A percentile compares a stretch with the other conserved stretches of the same genome.
These are phyloP conservation scores for Podabrus alpinus DNA, from an alignment of 2,888 invertebrate species.

Conservation along the genomic window DNA sequence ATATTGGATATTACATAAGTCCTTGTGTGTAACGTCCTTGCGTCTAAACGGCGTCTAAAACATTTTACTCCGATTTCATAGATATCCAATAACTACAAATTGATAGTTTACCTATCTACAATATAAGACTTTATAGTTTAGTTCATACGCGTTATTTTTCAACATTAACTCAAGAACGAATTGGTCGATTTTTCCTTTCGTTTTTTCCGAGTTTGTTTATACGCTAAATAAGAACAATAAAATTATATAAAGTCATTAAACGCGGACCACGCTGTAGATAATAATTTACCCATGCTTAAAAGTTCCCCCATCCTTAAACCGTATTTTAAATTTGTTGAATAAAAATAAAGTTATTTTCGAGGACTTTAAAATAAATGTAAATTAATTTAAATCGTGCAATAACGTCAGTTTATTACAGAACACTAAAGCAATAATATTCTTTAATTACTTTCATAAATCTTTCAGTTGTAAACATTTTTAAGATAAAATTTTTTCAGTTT, in stretches of 20 bases:
- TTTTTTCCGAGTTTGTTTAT: too few relatives aligned
- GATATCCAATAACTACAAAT: too few relatives aligned
- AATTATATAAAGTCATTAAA: background rate
- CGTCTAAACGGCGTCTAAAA: too few relatives aligned
- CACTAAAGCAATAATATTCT: background rate
- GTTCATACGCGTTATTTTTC: too few relatives aligned
- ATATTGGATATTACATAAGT: too few relatives aligned
- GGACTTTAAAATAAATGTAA: background rate
- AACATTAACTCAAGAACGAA: too few relatives aligned
- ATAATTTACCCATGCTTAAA: background rate
- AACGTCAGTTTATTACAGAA: background rate
- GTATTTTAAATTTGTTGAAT: background rate
- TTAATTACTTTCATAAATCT: background rate
- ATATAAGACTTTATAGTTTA: too few relatives aligned
- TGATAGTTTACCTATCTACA: too few relatives aligned
- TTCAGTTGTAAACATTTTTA: background rate
- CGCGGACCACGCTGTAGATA: background rate
- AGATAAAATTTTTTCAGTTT: background rate
- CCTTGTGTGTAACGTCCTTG: too few relatives aligned
- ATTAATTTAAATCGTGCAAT: background rate
- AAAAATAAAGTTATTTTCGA: background rate
- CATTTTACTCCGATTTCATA: too few relatives aligned
- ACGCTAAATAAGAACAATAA: background rate
- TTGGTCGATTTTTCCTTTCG: too few relatives aligned
- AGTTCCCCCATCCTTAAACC: background rate